These are phyloP conservation scores for Danio kyathit DNA, from an alignment of 2,797 vertebrate species.

Conservation along the genomic window DNA sequence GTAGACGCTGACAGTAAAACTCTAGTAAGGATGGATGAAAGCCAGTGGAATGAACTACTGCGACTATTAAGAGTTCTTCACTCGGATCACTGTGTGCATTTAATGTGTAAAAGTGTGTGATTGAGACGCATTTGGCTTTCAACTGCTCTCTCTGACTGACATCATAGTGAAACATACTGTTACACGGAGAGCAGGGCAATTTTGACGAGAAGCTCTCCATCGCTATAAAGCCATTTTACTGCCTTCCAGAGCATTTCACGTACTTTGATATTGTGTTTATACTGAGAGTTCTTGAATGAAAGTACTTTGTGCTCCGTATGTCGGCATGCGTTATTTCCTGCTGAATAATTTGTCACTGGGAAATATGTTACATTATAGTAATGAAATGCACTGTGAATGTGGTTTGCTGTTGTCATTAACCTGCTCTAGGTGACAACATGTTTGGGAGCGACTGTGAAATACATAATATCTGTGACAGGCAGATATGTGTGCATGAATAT, in stretches of 20 bases:
- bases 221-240: not conserved
- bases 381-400: conserved; percentile 11
- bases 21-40: not conserved
- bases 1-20: not conserved
- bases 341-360: conserved; percentile 21
- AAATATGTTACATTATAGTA: conserved; percentile 27
- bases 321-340: not conserved
- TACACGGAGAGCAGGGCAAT: not conserved
- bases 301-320: not conserved
- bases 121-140: conserved; percentile 1
- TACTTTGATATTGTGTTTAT: conserved; percentile 24
- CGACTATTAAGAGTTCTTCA: not conserved
- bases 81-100: not conserved
- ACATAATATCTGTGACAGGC: not conserved
- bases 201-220: conserved; percentile 2
- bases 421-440: not conserved
- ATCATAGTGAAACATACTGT: not conserved
- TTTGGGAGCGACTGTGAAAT: not conserved
- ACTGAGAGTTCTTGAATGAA: conserved; percentile 15
- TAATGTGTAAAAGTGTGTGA: not conserved
- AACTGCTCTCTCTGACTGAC: not conserved
- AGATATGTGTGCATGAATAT: not conserved
- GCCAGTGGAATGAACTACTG: not conserved
- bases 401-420: conserved; percentile 2
- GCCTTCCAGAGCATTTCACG: not conserved